Conservation (phyloP, 1,140 invertebrate genomes). For the Probaryconus sp. region DNA sequence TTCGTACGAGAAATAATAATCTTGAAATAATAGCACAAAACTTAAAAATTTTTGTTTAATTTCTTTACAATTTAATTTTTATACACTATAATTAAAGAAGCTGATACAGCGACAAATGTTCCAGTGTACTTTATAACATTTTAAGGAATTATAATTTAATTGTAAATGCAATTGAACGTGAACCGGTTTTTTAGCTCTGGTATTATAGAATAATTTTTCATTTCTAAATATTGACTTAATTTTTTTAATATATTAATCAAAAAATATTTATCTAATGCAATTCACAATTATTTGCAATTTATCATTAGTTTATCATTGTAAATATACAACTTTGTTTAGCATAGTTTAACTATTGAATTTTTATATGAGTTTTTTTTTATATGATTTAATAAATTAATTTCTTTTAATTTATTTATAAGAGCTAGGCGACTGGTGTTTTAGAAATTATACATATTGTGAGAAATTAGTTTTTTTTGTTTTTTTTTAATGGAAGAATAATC, state of each 20-base stretch:
- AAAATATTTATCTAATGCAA: too few relatives aligned
- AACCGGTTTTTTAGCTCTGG: slow-evolving; percentile 2
- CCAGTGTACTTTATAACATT: slow-evolving; percentile 36
- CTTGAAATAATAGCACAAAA: slow-evolving; percentile 10
- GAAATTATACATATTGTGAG: slow-evolving; percentile 11
- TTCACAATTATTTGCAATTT: too few relatives aligned
- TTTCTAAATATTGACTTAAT: too few relatives aligned
- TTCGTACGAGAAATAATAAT: slow-evolving; percentile 17
- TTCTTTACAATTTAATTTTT: slow-evolving; percentile 27
- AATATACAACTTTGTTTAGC: too few relatives aligned
- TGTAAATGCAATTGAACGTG: slow-evolving; percentile 18
- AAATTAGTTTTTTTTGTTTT: slow-evolving; percentile 23
- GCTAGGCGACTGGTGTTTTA: too few relatives aligned
- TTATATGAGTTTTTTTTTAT: too few relatives aligned
- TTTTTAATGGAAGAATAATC: slow-evolving; percentile 26
- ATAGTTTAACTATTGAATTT: too few relatives aligned
- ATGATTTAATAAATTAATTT: too few relatives aligned
- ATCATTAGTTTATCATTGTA: too few relatives aligned
- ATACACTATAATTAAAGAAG: slow-evolving; percentile 22
- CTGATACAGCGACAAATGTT: slow-evolving; percentile 43
- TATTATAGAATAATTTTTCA: too few relatives aligned
- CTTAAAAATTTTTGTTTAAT: slow-evolving; percentile 18
- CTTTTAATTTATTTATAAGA: too few relatives aligned
- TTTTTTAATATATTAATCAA: too few relatives aligned
- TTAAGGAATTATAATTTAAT: slow-evolving; percentile 36